Conservation (phyloP, 2,113 vertebrate genomes). For the Neotragus moschatus region DNA sequence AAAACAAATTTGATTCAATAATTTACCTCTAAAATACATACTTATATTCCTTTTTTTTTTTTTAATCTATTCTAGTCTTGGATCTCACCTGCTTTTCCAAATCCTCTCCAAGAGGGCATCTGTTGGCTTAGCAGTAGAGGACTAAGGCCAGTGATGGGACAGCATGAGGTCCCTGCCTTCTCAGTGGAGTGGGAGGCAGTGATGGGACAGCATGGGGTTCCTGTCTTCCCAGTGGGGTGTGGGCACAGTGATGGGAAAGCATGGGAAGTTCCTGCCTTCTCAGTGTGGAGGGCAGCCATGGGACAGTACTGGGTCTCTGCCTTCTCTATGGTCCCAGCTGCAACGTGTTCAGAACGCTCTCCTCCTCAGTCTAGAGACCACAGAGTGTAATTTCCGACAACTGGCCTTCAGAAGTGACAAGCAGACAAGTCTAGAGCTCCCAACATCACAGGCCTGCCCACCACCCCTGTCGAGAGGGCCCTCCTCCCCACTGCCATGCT, state of each 20-base stretch:
- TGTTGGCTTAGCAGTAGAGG: not conserved
- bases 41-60: not conserved
- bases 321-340: not conserved
- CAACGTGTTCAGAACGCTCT: not conserved
- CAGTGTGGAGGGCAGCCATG: too few relatives aligned
- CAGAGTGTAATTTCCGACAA: not conserved
- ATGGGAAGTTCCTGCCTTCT: not conserved
- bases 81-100: too few relatives aligned
- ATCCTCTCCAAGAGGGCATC: not conserved
- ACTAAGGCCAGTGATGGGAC: not conserved
- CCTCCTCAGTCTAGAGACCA: not conserved
- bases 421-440: not conserved
- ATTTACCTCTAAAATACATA: not conserved
- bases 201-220: not conserved
- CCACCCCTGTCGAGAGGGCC: not conserved
- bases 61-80: not conserved
- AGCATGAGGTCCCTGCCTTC: not conserved
- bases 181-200: not conserved
- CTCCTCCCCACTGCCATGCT: not conserved
- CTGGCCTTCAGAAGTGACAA: not conserved
- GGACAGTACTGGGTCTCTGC: not conserved
- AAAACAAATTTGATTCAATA: not conserved
- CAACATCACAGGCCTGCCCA: too few relatives aligned
- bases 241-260: not conserved
- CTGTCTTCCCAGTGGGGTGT: not conserved